Base-by-base conservation (phyloP, 2,797 vertebrate genomes). In the Hirundo rustica region DNA sequence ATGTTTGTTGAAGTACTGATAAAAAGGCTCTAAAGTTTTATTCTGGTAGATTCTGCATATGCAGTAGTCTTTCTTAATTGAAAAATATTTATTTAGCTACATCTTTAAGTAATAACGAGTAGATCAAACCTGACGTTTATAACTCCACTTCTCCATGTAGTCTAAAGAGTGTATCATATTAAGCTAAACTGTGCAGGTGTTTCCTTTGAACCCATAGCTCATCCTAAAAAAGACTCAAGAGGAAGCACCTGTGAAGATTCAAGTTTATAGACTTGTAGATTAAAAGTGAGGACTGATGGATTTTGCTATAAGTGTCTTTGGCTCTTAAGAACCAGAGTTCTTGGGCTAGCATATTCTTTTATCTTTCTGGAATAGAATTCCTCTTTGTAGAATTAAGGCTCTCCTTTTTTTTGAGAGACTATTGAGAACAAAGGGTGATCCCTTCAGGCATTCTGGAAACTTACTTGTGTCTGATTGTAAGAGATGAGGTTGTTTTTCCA, bases 191-290 rank as follows among this genome's bases (percentile, higher is more conserved):
- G 34, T 62, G 65, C 96, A 96, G 95, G 91, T 97, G 96, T 82
- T 96, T 97, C 95, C 95, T 95, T 96, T 91, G 85, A 97, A 92
- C 85, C 32, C 34, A 1, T 66, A 78, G 66, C 53, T 91, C 76
- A 93, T 97, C 92, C 95, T 92, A 84, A 95, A 95, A 94, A 93
- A 93, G 82, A 32, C 48, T 89, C 47, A 40, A 79, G 94, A 90
- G 94, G 96, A 96, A 96, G 79, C 95, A 95, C 76, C 93, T 96
- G 95, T 70, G 55, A 93, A 32, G 17, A n/a, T 50, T 12, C 13
- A 67, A 55, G 60, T 47, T 71, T 91, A 81, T 34, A 84, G 66
- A 66, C 66, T 51, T 66, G 34, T n/a, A 91, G 70, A 64, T 92
- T 62, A 53, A 88, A 88, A 91, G 55, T n/a, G 19, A 93, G 40